Percentiles rank a stretch among this genome's conserved stretches.
Conservation (phyloP, 2,888 invertebrate species). For the Pollenia labialis region DNA sequence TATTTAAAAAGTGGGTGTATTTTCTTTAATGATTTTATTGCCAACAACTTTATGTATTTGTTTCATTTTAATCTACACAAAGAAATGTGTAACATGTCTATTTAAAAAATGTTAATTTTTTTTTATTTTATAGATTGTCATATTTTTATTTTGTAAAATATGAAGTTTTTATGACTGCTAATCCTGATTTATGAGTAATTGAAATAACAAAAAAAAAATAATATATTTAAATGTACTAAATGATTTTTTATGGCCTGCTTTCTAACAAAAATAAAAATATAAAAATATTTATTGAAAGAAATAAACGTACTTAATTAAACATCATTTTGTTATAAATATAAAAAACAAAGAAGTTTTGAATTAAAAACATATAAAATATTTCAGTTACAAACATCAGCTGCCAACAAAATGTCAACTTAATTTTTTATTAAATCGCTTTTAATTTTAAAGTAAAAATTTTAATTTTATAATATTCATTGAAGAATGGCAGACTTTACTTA, state of each 20-base stretch:
- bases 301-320: not conserved
- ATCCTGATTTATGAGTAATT: constrained; percentile 26
- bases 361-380: too few relatives aligned
- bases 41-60: not conserved
- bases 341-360: too few relatives aligned
- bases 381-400: too few relatives aligned
- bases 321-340: not conserved
- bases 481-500: too few relatives aligned
- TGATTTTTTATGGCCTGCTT: not conserved
- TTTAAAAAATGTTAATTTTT: constrained; percentile 7
- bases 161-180: constrained; percentile 29
- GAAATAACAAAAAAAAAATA: not conserved
- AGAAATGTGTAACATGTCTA: constrained; percentile 29
- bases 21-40: not conserved
- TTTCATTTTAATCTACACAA: not conserved
- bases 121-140: constrained; percentile 17
- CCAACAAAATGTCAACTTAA: too few relatives aligned
- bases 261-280: not conserved
- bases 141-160: constrained; percentile 14
- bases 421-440: not conserved
- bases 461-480: too few relatives aligned
- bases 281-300: not conserved
- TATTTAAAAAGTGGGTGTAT: constrained; percentile 28
- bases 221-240: not conserved
- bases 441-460: not conserved